Base-by-base conservation (phyloP, 2,113 vertebrate genomes). In the Colistium nudipinnis region DNA sequence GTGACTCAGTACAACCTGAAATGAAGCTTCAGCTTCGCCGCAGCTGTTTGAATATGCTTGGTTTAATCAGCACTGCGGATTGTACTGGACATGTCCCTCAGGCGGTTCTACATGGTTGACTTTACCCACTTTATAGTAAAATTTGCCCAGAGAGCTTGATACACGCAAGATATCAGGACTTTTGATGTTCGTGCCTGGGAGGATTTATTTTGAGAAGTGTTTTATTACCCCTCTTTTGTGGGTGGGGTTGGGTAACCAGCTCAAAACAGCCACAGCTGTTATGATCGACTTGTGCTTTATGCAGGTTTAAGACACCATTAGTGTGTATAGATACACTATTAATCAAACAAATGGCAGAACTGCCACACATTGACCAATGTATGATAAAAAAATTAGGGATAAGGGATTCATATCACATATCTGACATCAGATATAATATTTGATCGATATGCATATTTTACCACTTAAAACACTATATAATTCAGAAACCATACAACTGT, bases 41-140 rank as follows among this genome's bases (percentile, higher is more conserved):
- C n/a, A n/a, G n/a, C n/a, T n/a, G n/a, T n/a, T n/a, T n/a, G n/a
- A n/a, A n/a, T n/a, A n/a, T n/a, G 47, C 20, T 49, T 19, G 4
- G 38, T 69, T 62, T 62, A 72, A 70, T 77, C 43, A 39, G 44
- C 22, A 13, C 36, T 0, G 2, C 16, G 28, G 28, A 57, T 30
- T 72, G 39, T 27, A 57, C 33, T 17, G 53, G 72, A 57, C 67
- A 54, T 72, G 33, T 60, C 55, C 70, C 77, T 30, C 76, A 51
- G 74, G 49, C 35, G 62, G 31, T 16, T 63, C 54, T 33, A 36
- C 61, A 60, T n/a, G 47, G 25, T 9, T 41, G 65, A 74, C 72
- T 49, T 30, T 28, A 20, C 6, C 3, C 48, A 9, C 35, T 64
- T 54, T 63, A 56, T 54, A 45, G 28, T 43, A 7, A 41, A 61